Evolutionary conservation across 2,888 invertebrate genomes (phyloP).

Genomic region (Lepidochrysops patricia): DNA sequence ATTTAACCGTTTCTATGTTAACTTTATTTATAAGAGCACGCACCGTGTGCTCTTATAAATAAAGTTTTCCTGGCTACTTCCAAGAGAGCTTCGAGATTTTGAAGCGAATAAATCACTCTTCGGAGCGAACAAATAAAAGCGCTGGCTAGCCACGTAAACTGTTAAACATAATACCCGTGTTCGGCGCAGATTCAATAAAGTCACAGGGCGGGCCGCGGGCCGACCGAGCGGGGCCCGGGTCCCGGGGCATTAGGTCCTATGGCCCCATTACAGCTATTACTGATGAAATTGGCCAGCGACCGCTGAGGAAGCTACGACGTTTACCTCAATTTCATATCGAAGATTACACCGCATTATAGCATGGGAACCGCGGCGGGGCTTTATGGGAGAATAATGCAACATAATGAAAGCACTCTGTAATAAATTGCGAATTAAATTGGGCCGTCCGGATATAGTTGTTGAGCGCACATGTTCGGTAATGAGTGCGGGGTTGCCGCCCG

Average conservation of each 20-base stretch:
- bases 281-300: constrained; percentile 66
- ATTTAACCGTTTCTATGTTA: too few relatives aligned
- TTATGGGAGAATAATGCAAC: constrained; percentile 9
- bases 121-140: not conserved
- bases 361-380: constrained; percentile 2
- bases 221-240: constrained; percentile 58
- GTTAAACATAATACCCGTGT: constrained; percentile 25
- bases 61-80: too few relatives aligned
- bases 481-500: not conserved
- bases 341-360: not conserved
- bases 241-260: constrained; percentile 65
- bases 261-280: constrained; percentile 66
- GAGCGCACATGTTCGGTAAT: not conserved
- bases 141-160: constrained; percentile 29
- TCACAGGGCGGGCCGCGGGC: constrained; percentile 50
- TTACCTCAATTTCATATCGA: constrained; percentile 4
- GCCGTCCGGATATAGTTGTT: constrained; percentile 6
- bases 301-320: constrained; percentile 70
- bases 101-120: not conserved
- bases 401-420: constrained; percentile 6
- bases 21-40: too few relatives aligned
- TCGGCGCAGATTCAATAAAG: constrained; percentile 39
- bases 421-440: constrained; percentile 8
- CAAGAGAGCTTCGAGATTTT: too few relatives aligned
- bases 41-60: too few relatives aligned